phyloP scores from a whole-genome alignment of 2,113 vertebrate species.

The Malurus melanocephalus region DNA sequence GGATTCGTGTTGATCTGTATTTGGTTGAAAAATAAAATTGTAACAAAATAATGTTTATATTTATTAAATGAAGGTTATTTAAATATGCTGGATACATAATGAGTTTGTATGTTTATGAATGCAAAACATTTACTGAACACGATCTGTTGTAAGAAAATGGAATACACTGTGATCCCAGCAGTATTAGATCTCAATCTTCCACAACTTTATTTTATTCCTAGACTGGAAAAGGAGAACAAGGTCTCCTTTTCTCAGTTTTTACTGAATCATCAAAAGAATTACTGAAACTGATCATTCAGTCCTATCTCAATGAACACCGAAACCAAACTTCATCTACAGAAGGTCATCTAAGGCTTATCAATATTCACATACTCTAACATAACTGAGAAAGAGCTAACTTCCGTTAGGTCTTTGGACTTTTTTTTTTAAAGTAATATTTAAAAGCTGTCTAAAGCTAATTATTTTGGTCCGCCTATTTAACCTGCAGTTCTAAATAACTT shows the following conservation, averaged over 20 bases:
- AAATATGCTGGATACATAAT: neutral
- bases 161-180: neutral
- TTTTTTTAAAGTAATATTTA: neutral
- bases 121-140: neutral
- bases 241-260: neutral
- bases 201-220: neutral
- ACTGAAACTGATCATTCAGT: neutral
- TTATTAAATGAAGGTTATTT: neutral
- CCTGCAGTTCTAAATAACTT: neutral
- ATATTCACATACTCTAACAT: neutral
- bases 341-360: neutral
- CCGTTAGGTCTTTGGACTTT: neutral
- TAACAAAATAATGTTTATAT: neutral
- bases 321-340: neutral
- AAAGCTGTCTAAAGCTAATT: neutral
- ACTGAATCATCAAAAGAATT: neutral
- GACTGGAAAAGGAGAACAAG: neutral
- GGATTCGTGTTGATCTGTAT: neutral
- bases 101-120: constrained; percentile 8
- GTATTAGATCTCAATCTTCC: neutral
- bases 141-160: neutral
- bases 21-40: neutral
- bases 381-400: neutral
- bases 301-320: neutral
- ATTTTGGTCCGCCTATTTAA: neutral